Conservation (phyloP, 2,888 invertebrate genomes). For the Barypeithes pellucidus region DNA sequence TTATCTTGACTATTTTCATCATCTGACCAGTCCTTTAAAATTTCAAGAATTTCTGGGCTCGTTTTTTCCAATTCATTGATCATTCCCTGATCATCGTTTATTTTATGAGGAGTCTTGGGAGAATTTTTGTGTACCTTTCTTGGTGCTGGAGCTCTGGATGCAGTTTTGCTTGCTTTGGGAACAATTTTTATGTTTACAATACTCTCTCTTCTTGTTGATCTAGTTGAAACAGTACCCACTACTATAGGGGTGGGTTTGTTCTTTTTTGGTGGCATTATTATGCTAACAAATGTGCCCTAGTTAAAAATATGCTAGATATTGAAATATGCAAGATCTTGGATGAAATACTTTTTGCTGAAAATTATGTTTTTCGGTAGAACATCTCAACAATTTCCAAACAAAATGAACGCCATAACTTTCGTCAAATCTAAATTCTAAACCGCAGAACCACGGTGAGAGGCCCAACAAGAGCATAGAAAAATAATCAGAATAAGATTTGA, state of each 20-base stretch:
- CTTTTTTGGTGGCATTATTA: slow-evolving; percentile 62
- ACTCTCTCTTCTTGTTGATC: slow-evolving; percentile 60
- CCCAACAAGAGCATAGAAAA: too few relatives aligned
- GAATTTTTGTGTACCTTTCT: slow-evolving; percentile 21
- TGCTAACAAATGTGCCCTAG: too few relatives aligned
- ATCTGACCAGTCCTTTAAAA: slow-evolving; percentile 60
- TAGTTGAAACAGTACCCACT: slow-evolving; percentile 62
- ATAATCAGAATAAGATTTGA: too few relatives aligned
- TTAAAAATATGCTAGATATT: too few relatives aligned
- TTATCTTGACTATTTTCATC: slow-evolving; percentile 57
- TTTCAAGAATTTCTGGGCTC: slow-evolving; percentile 48
- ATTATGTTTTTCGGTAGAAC: too few relatives aligned
- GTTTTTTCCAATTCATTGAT: slow-evolving; percentile 45
- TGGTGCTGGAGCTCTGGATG: slow-evolving; percentile 28
- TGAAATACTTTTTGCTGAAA: too few relatives aligned
- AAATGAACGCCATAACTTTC: too few relatives aligned
- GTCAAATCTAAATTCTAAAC: too few relatives aligned
- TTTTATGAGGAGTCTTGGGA: slow-evolving; percentile 1
- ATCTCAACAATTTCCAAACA: too few relatives aligned
- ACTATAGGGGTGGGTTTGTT: slow-evolving; percentile 58
- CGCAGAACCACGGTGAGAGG: too few relatives aligned
- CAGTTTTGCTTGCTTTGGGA: slow-evolving; percentile 49
- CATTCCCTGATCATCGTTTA: slow-evolving; percentile 10
- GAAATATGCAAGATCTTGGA: too few relatives aligned
- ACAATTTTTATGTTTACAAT: slow-evolving; percentile 60